Evolutionary conservation across 2,888 invertebrate genomes (phyloP).

Genomic region (Acronicta alni): DNA sequence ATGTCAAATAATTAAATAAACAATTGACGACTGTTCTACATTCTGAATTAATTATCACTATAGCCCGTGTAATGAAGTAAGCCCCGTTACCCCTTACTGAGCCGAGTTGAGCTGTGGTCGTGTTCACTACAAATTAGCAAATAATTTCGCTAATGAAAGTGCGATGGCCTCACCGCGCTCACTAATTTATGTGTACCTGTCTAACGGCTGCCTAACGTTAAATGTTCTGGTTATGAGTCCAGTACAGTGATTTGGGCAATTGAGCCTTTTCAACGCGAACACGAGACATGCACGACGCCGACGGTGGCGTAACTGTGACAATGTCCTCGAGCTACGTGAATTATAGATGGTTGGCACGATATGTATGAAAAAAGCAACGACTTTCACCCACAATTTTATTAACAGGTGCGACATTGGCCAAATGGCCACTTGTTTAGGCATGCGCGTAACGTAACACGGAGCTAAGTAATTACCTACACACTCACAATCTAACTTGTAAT

Average conservation of each 20-base stretch:
- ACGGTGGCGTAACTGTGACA: constrained; percentile 65
- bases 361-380: constrained; percentile 61
- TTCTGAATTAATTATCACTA: constrained; percentile 67
- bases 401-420: constrained; percentile 50
- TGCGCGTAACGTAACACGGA: constrained; percentile 49
- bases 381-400: constrained; percentile 66
- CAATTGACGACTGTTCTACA: background rate
- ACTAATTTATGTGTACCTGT: constrained; percentile 65
- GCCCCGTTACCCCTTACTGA: constrained; percentile 69
- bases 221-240: constrained; percentile 63
- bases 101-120: constrained; percentile 70
- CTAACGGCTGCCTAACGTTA: constrained; percentile 54
- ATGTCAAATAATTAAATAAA: constrained; percentile 1
- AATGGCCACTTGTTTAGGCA: constrained; percentile 33
- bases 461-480: constrained; percentile 53
- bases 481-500: constrained; percentile 22
- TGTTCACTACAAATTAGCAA: constrained; percentile 81
- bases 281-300: constrained; percentile 48
- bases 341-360: constrained; percentile 69
- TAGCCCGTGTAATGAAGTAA: constrained; percentile 77
- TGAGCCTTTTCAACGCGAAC: constrained; percentile 55
- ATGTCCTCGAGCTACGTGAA: constrained; percentile 71
- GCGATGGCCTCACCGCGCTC: constrained; percentile 64
- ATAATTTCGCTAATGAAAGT: constrained; percentile 83
- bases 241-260: constrained; percentile 61